Conservation (phyloP, 2,797 vertebrate species). For the Neostethus bicornis region DNA sequence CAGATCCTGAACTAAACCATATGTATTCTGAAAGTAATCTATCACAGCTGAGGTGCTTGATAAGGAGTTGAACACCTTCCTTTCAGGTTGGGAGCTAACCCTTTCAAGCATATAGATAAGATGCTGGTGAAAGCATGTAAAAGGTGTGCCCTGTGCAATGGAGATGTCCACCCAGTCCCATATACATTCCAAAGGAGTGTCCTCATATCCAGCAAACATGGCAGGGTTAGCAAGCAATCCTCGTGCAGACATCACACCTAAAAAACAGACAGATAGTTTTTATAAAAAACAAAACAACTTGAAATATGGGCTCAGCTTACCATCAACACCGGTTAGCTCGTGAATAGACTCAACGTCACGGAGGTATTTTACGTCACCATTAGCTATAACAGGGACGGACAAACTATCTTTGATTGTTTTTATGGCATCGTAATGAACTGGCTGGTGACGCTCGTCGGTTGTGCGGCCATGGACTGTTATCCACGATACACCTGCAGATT, state of each 20-base stretch:
- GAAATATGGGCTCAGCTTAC: slow-evolving; percentile 70
- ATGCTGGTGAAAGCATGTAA: slow-evolving; percentile 96
- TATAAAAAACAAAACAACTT: not conserved
- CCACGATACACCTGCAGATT: slow-evolving; percentile 94
- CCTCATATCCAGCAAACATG: slow-evolving; percentile 94
- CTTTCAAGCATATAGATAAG: slow-evolving; percentile 98
- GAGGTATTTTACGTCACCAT: slow-evolving; percentile 91
- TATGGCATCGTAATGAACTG: slow-evolving; percentile 93
- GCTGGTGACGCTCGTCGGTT: slow-evolving; percentile 92
- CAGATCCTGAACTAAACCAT: slow-evolving; percentile 71
- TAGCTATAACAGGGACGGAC: slow-evolving; percentile 91
- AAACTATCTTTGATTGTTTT: slow-evolving; percentile 92
- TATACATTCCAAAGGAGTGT: slow-evolving; percentile 91
- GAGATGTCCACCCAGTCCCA: slow-evolving; percentile 96
- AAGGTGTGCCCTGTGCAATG: slow-evolving; percentile 91
- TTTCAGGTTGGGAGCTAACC: slow-evolving; percentile 93
- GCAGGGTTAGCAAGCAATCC: slow-evolving; percentile 94
- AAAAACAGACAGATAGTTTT: not conserved
- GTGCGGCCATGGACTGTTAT: slow-evolving; percentile 95
- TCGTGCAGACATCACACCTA: slow-evolving; percentile 93
- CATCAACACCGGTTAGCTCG: slow-evolving; percentile 88
- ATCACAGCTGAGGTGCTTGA: slow-evolving; percentile 93
- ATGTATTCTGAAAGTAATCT: slow-evolving; percentile 90
- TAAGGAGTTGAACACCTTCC: slow-evolving; percentile 91
- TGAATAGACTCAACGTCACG: slow-evolving; percentile 87